Percentiles rank a stretch among this genome's conserved stretches.
Evolutionary conservation across 2,797 vertebrate genomes (phyloP).

Genomic region (Anniella stebbinsi): DNA sequence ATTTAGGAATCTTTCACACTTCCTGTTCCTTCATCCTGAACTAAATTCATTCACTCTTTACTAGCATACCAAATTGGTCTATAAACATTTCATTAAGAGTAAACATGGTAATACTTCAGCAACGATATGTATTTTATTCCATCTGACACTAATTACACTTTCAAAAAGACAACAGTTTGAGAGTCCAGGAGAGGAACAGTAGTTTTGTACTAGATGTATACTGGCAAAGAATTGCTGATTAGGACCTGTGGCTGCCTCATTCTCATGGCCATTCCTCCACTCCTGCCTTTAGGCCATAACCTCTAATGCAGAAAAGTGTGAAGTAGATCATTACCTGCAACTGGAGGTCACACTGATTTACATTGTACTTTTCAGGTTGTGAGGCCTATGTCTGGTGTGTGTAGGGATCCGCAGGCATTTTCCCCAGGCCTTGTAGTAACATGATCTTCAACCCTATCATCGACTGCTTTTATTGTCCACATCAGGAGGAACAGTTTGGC

Average conservation of each 20-base stretch:
- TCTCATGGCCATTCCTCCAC: too few relatives aligned
- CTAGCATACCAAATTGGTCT: slow-evolving; percentile 59
- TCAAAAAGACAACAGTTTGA: not conserved
- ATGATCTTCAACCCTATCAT: slow-evolving; percentile 16
- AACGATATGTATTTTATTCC: slow-evolving; percentile 52
- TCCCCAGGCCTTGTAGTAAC: fast-evolving
- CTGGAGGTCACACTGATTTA: not conserved
- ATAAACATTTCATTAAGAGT: slow-evolving; percentile 72
- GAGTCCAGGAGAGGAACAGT: not conserved
- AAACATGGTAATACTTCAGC: slow-evolving; percentile 54
- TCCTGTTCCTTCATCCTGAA: slow-evolving; percentile 57
- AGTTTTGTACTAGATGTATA: too few relatives aligned
- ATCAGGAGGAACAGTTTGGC: slow-evolving; percentile 66
- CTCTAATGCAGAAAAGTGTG: too few relatives aligned
- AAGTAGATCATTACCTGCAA: not conserved
- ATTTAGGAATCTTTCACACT: slow-evolving; percentile 47
- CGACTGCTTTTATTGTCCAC: slow-evolving; percentile 58
- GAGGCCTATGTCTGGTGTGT: not conserved
- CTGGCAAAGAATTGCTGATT: not conserved
- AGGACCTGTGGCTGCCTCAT: not conserved
- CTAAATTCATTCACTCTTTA: slow-evolving; percentile 66
- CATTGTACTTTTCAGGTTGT: not conserved
- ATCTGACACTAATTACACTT: slow-evolving; percentile 53
- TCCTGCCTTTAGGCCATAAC: not conserved
- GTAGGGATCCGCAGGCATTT: slow-evolving; percentile 27